A percentile compares a stretch with the other conserved stretches of the same genome.
These are phyloP conservation scores for Melanotaenia pygmaea DNA, from an alignment of 2,797 vertebrate species.

Conservation along the genomic window DNA sequence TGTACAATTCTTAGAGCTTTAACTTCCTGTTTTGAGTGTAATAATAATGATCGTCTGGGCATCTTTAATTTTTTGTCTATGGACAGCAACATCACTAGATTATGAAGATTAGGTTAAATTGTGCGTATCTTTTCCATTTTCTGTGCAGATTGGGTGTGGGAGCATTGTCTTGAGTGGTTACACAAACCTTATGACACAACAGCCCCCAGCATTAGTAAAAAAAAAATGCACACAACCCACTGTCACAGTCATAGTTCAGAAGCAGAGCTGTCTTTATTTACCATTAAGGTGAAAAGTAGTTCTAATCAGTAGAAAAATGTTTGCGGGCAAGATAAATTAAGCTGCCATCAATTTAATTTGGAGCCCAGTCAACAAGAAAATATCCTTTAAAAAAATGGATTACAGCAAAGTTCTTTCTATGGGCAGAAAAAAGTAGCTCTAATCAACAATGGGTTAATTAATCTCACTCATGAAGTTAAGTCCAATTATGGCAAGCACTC, in stretches of 20 bases:
- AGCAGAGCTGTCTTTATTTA: constrained; percentile 9
- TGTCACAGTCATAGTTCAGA: constrained; percentile 9
- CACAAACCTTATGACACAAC: constrained; percentile 45
- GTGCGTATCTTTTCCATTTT: background rate
- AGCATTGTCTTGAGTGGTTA: constrained; percentile 14
- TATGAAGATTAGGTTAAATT: no score
- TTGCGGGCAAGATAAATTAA: constrained; percentile 29
- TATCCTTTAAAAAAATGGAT: constrained; percentile 31
- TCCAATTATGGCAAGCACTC: constrained; percentile 71
- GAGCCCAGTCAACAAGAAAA: constrained; percentile 45
- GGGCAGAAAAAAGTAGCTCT: constrained; percentile 41
- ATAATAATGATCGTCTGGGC: background rate
- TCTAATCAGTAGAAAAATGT: constrained; percentile 25
- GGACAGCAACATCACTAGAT: no score
- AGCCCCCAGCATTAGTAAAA: constrained; percentile 34
- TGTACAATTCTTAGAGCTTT: background rate
- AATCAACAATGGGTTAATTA: constrained; percentile 74
- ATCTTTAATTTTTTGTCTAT: no score
- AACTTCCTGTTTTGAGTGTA: background rate
- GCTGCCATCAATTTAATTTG: constrained; percentile 24
- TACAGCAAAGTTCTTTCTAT: constrained; percentile 23
- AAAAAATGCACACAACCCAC: constrained; percentile 28
- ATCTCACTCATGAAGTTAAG: constrained; percentile 67
- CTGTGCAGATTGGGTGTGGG: constrained; percentile 37
- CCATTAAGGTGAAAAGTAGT: constrained; percentile 3